Conservation (phyloP, 1,140 invertebrate genomes). For the Stegodyphus mimosarum region DNA sequence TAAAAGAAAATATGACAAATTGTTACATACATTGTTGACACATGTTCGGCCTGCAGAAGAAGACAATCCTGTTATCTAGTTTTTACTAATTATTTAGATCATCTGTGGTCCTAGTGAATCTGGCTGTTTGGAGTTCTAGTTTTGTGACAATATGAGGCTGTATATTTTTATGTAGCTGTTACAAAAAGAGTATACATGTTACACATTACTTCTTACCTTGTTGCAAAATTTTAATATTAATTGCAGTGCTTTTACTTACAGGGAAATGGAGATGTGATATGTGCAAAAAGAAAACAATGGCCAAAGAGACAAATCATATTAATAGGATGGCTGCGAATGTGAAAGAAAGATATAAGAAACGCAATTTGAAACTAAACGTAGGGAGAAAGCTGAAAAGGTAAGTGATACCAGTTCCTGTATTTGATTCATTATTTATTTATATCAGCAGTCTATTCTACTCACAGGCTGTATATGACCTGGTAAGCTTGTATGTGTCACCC, state of each 20-base stretch:
- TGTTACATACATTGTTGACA: no score
- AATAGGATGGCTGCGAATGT: conserved; percentile 61
- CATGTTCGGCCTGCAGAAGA: no score
- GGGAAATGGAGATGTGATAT: conserved; percentile 59
- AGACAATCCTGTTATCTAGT: no score
- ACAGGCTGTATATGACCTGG: background rate
- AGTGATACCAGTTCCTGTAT: background rate
- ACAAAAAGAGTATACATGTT: no score
- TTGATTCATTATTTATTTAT: background rate
- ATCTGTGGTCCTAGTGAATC: no score
- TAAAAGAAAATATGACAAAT: no score
- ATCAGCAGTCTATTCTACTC: background rate
- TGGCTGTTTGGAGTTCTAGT: no score
- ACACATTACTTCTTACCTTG: no score
- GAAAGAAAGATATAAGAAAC: conserved; percentile 65
- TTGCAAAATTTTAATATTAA: no score
- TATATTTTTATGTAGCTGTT: no score
- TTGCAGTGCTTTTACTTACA: conserved; percentile 15
- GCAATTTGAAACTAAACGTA: conserved; percentile 45
- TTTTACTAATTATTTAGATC: no score
- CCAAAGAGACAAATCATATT: conserved; percentile 49
- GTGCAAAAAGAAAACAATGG: conserved; percentile 51
- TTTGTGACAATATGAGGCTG: no score
- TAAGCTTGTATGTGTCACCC: background rate
- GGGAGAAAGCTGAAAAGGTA: conserved; percentile 44